These are phyloP conservation scores for Stegodyphus mimosarum DNA, from an alignment of 1,140 invertebrate species.

Conservation along the genomic window DNA sequence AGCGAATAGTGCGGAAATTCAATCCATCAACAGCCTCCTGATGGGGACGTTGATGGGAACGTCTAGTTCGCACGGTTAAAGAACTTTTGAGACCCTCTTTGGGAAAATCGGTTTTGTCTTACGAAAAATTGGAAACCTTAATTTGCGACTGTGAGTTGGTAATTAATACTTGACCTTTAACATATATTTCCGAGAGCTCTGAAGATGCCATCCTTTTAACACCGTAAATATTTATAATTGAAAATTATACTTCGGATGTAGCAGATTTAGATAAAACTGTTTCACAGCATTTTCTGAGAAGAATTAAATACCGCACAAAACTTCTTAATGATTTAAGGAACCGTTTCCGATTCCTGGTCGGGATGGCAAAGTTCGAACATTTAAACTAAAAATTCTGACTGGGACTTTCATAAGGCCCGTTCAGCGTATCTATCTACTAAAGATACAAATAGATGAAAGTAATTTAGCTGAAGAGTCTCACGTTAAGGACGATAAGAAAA, in stretches of 20 bases:
- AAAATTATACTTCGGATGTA: background rate
- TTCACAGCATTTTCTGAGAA: background rate
- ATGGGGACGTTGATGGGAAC: conserved; percentile 9
- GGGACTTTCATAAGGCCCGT: conserved; percentile 62
- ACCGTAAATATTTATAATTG: background rate
- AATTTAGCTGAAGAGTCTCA: no score
- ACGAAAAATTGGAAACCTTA: conserved; percentile 57
- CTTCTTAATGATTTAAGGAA: background rate
- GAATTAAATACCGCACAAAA: background rate
- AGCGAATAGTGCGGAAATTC: no score
- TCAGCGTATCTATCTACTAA: conserved; percentile 61
- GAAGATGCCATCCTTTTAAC: conserved; percentile 34
- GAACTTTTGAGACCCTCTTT: background rate
- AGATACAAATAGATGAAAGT: no score
- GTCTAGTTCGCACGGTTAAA: conserved; percentile 6
- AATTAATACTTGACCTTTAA: conserved; percentile 57
- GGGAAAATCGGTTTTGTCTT: background rate
- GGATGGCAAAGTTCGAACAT: conserved; percentile 60
- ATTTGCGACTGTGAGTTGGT: conserved; percentile 51
- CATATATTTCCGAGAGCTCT: conserved; percentile 48
- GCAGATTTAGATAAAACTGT: background rate
- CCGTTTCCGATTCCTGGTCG: background rate
- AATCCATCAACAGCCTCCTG: background rate
- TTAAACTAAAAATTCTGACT: conserved; percentile 57
- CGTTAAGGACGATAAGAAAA: no score